phyloP scores from a whole-genome alignment of 2,888 invertebrate species.

The Mythimna lalbum region DNA sequence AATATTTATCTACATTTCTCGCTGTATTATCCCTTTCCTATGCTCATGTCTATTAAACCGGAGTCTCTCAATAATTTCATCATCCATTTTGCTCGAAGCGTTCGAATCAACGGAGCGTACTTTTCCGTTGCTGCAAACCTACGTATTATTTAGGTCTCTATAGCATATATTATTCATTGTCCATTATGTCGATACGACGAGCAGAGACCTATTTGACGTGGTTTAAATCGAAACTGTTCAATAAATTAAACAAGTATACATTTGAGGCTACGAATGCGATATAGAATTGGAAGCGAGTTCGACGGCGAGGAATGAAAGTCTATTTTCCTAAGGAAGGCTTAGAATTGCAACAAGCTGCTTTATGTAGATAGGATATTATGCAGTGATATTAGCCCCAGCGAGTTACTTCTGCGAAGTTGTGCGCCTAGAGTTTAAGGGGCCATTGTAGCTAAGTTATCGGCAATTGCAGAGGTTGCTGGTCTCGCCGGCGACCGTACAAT shows the following conservation, averaged over 20 bases:
- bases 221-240: conserved; percentile 49
- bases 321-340: conserved; percentile 60
- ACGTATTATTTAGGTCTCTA: conserved; percentile 42
- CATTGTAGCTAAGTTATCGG: conserved; percentile 74
- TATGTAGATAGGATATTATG: conserved; percentile 73
- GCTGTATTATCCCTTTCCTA: conserved; percentile 56
- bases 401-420: conserved; percentile 70
- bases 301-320: conserved; percentile 40
- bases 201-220: conserved; percentile 53
- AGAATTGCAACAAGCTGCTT: conserved; percentile 67
- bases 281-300: conserved; percentile 47
- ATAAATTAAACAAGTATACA: conserved; percentile 40
- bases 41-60: conserved; percentile 40
- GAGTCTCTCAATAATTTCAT: conserved; percentile 68
- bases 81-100: conserved; percentile 62
- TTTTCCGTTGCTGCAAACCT: conserved; percentile 61
- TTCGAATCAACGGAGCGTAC: conserved; percentile 52
- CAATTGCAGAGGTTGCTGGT: conserved; percentile 70
- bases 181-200: conserved; percentile 59
- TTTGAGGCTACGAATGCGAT: conserved; percentile 21
- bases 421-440: conserved; percentile 70
- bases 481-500: conserved; percentile 64
- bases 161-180: conserved; percentile 61
- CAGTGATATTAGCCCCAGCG: conserved; percentile 69
- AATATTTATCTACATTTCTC: conserved; percentile 42